Evolutionary conservation across 2,113 vertebrate species (phyloP).

Genomic region (Antigone vipio): DNA sequence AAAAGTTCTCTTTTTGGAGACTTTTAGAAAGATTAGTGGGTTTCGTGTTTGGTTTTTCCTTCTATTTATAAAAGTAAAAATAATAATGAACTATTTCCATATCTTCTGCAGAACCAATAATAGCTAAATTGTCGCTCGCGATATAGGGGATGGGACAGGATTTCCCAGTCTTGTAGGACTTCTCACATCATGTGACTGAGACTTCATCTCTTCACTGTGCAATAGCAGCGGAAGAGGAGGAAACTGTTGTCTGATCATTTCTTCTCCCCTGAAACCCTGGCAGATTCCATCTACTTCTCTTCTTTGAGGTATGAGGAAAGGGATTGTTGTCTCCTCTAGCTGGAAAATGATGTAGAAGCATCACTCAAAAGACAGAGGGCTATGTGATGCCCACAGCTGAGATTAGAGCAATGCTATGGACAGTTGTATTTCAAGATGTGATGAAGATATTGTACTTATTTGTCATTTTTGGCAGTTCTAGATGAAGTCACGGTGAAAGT

Average conservation of each 20-base stretch:
- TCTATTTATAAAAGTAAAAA: background rate
- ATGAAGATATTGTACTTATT: background rate
- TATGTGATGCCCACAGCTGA: accelerated
- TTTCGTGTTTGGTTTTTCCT: accelerated
- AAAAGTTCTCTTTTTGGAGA: background rate
- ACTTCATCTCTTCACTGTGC: background rate
- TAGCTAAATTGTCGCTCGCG: background rate
- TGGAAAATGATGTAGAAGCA: background rate
- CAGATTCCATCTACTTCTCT: background rate
- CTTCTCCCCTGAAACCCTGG: background rate
- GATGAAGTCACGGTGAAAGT: background rate
- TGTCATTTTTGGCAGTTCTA: background rate
- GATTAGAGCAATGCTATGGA: background rate
- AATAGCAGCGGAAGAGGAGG: background rate
- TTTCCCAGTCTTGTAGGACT: background rate
- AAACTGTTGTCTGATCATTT: accelerated
- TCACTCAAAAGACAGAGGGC: background rate
- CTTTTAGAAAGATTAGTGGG: accelerated
- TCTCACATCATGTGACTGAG: background rate
- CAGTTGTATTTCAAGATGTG: background rate
- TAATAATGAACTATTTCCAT: background rate
- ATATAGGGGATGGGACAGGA: accelerated
- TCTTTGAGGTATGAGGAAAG: background rate
- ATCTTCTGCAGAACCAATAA: background rate
- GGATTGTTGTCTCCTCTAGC: background rate